Conservation (phyloP, 1,140 invertebrate species). For the Magallana angulata region DNA sequence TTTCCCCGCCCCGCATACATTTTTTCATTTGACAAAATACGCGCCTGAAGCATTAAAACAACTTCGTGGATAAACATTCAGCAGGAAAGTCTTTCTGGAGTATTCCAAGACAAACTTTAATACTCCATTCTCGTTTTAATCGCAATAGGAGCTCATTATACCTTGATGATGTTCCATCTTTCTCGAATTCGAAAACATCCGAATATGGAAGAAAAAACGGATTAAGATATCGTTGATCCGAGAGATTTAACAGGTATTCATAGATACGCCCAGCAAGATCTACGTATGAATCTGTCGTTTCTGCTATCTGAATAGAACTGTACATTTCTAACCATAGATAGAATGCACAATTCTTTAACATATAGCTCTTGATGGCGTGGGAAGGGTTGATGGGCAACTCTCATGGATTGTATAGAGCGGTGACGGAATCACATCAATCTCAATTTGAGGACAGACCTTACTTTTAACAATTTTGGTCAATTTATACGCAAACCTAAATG, state of each 20-base stretch:
- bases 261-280: no score
- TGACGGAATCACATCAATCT: neutral
- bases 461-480: conserved; percentile 35
- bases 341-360: conserved; percentile 51
- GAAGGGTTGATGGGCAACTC: conserved; percentile 13
- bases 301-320: neutral
- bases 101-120: neutral
- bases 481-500: conserved; percentile 37
- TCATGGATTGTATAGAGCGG: neutral
- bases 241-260: no score
- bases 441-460: conserved; percentile 47
- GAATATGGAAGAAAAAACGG: no score
- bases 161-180: neutral
- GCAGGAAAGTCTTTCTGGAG: neutral
- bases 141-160: neutral
- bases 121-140: neutral
- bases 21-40: no score
- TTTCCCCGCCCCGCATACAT: no score
- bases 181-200: conserved; percentile 40
- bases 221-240: no score
- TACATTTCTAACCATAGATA: neutral
- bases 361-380: conserved; percentile 43
- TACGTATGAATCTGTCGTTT: neutral
- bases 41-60: no score
- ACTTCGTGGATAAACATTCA: neutral